Conservation (phyloP, 2,113 vertebrate species). For the Desmodus rotundus region DNA sequence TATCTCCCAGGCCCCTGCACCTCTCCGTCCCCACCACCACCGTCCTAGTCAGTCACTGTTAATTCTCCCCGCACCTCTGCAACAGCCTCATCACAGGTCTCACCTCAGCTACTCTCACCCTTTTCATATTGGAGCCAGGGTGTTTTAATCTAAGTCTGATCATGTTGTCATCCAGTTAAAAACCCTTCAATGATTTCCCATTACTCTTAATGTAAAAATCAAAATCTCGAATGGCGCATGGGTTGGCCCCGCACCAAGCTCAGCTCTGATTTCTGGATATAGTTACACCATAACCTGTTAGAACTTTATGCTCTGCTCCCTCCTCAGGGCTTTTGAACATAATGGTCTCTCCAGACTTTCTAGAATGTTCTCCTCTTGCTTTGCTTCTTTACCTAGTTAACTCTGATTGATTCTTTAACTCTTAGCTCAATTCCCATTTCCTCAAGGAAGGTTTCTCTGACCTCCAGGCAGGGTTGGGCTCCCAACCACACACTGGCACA, state of each 20-base stretch:
- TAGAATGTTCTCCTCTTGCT: not conserved
- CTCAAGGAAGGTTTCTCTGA: not conserved
- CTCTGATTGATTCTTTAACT: not conserved
- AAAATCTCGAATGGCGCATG: not conserved
- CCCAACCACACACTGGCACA: not conserved
- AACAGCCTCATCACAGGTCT: not conserved
- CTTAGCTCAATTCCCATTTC: not conserved
- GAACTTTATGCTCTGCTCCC: not conserved
- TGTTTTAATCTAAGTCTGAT: not conserved
- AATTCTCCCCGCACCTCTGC: not conserved
- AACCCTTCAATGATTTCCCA: not conserved
- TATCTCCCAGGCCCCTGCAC: not conserved
- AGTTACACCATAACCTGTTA: not conserved
- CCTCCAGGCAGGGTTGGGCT: not conserved
- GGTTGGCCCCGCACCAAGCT: not conserved
- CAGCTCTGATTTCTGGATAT: constrained; percentile 5
- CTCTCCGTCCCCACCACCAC: not conserved
- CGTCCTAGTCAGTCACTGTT: not conserved
- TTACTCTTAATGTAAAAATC: not conserved
- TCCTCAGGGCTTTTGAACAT: not conserved
- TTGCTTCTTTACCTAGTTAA: not conserved
- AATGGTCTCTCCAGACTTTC: not conserved
- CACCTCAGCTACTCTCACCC: not conserved
- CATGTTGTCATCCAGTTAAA: not conserved
- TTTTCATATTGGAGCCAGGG: not conserved